Base-by-base conservation (phyloP, 30 jellyfish, hydroid and myxozoan genomes). In the Cassiopea andromeda region DNA sequence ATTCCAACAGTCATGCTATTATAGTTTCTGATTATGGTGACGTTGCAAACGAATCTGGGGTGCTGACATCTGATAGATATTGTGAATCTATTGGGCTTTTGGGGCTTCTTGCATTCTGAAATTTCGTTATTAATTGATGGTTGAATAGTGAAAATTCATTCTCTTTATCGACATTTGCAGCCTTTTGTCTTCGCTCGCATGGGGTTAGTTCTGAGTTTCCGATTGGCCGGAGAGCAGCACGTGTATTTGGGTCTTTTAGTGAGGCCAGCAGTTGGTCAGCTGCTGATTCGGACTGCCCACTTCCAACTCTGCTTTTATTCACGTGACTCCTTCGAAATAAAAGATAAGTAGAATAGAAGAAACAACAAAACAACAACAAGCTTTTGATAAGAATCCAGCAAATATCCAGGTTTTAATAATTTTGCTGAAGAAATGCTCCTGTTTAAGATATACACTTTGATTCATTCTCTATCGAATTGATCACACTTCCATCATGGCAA, bases 91-190 rank as follows among this genome's bases (percentile, higher is more conserved):
- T 75, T 2, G 97, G 97, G 66, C 97, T 91, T 10, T 78, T 69
- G 2, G 97, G 97, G 85, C 98, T 91, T 47, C 95, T 97, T 15
- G 98, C 96, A 78, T 88, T 85, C 80, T 83, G 94, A 84, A 93
- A 93, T 61, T 93, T 93, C 1, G 66, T 61, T 0, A 93, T 84
- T 18, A 93, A 89, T 60, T 83, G 80, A 61, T 93, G 93, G 67
- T 93, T 93, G 84, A 93, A 93, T 44, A 92, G 69, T 67, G 95
- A 87, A 54, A 75, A 85, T 0, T 70, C 90, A 16, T 83, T 86
- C 44, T 77, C 94, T 48, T 81, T 81, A 46, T 78, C 67, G 44
- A 68, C 2, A 15, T 70, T 58, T 61, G 80, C 49, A 59, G 46
- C 38, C 18, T 69, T 87, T 57, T 87, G 75, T 54, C 90, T 46